These are phyloP conservation scores for Microtus ochrogaster DNA, from an alignment of 2,113 vertebrate genomes.

Conservation along the genomic window DNA sequence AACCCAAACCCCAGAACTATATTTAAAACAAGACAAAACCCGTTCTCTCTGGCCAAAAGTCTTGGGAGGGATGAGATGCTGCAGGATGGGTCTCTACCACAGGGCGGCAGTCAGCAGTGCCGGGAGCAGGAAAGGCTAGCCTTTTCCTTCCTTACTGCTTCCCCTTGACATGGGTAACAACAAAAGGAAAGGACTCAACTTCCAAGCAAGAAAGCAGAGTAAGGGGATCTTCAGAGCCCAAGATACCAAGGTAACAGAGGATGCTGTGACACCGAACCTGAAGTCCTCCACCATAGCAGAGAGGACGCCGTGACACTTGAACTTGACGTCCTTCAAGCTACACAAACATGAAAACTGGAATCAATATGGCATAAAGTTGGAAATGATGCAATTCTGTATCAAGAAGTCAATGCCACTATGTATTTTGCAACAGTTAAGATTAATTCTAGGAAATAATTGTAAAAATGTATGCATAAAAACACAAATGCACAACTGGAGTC, in stretches of 20 bases:
- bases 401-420: not conserved
- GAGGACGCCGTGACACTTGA: not conserved
- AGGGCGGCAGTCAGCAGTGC: not conserved
- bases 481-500: not conserved
- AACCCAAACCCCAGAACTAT: not conserved
- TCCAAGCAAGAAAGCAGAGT: not conserved
- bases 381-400: constrained; percentile 2
- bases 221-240: not conserved
- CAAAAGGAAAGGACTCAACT: not conserved
- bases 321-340: not conserved
- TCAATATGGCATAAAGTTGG: not conserved
- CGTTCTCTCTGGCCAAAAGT: not conserved
- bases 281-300: not conserved
- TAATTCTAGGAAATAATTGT: constrained; percentile 34
- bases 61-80: not conserved
- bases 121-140: not conserved
- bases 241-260: no score
- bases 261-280: not conserved
- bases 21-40: not conserved
- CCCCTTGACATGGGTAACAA: not conserved
- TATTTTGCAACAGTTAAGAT: constrained; percentile 18
- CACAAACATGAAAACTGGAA: not conserved
- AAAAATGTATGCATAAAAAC: constrained; percentile 44
- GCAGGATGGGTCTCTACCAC: not conserved
- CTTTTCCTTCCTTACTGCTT: not conserved